Percentiles rank a stretch among this genome's conserved stretches.
Evolutionary conservation across 2,888 invertebrate species (phyloP).

Genomic region (Iphiclides podalirius): DNA sequence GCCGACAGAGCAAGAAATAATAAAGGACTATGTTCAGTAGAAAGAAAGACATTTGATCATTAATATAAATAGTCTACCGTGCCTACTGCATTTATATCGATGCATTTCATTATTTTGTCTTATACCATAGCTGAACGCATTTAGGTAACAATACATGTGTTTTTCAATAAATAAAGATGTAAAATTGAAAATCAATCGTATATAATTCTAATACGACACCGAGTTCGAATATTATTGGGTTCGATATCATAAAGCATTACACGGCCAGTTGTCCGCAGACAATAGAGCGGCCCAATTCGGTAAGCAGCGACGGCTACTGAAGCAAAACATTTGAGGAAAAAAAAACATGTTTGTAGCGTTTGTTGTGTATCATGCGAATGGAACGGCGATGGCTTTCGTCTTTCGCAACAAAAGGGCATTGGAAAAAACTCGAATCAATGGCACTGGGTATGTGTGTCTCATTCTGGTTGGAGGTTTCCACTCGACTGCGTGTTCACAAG

Average conservation of each 20-base stretch:
- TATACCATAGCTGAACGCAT: no score
- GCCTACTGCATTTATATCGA: no score
- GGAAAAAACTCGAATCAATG: slow-evolving; percentile 42
- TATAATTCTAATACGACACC: slow-evolving; percentile 28
- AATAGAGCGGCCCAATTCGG: slow-evolving; percentile 61
- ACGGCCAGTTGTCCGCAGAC: slow-evolving; percentile 44
- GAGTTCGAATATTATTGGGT: not conserved
- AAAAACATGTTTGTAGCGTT: slow-evolving; percentile 9
- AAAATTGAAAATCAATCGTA: no score
- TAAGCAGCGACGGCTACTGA: slow-evolving; percentile 35
- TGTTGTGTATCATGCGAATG: slow-evolving; percentile 20
- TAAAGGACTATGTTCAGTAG: no score
- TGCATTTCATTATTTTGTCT: no score
- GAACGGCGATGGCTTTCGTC: slow-evolving; percentile 13
- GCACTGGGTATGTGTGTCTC: slow-evolving; percentile 46
- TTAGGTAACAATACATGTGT: no score
- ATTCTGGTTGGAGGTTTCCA: slow-evolving; percentile 45
- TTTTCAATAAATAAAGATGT: no score
- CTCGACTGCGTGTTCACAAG: slow-evolving; percentile 55
- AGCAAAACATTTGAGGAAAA: not conserved
- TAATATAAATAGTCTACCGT: no score
- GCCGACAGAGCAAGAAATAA: no score
- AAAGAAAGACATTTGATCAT: no score
- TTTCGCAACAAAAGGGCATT: slow-evolving; percentile 27
- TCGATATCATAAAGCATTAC: slow-evolving; percentile 16